Evolutionary conservation across 2,113 vertebrate genomes (phyloP).

Genomic region (Amphiprion percula): DNA sequence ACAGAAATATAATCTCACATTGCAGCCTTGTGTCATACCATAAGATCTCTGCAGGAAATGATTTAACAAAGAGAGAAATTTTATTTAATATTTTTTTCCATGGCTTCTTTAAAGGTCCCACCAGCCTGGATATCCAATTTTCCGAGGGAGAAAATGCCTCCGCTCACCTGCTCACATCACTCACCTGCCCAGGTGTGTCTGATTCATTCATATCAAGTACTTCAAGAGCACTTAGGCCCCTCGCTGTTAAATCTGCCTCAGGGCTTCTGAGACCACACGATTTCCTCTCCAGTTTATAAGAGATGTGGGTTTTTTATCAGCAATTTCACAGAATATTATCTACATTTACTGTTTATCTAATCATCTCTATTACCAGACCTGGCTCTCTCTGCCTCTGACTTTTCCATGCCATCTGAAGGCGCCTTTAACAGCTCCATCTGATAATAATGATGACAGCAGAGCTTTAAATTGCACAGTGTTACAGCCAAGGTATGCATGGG

Average conservation of each 20-base stretch:
- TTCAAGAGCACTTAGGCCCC: conserved; percentile 51
- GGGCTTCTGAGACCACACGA: conserved; percentile 30
- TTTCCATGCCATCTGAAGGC: conserved; percentile 18
- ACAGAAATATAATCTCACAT: not conserved
- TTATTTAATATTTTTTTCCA: too few species aligned
- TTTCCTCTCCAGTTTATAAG: not conserved
- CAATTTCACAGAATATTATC: not conserved
- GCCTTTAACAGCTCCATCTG: conserved; percentile 41
- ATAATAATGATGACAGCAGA: conserved; percentile 56
- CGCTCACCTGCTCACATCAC: conserved; percentile 25
- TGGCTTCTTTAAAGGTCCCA: not conserved
- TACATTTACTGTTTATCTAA: not conserved
- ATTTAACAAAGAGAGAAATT: not conserved
- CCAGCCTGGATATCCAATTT: not conserved
- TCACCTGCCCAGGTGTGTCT: conserved; percentile 67
- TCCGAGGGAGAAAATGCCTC: not conserved
- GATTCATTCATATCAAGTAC: conserved; percentile 54
- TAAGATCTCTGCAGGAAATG: too few species aligned
- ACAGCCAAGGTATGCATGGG: conserved; percentile 59
- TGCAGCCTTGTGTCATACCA: not conserved
- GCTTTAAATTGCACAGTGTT: conserved; percentile 62
- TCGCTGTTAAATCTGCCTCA: conserved; percentile 5
- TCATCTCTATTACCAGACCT: not conserved
- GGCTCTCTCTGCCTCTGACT: not conserved
- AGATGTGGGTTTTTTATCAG: not conserved